Evolutionary conservation across 2,113 vertebrate species (phyloP).

Genomic region (Cricetomys ansorgei): DNA sequence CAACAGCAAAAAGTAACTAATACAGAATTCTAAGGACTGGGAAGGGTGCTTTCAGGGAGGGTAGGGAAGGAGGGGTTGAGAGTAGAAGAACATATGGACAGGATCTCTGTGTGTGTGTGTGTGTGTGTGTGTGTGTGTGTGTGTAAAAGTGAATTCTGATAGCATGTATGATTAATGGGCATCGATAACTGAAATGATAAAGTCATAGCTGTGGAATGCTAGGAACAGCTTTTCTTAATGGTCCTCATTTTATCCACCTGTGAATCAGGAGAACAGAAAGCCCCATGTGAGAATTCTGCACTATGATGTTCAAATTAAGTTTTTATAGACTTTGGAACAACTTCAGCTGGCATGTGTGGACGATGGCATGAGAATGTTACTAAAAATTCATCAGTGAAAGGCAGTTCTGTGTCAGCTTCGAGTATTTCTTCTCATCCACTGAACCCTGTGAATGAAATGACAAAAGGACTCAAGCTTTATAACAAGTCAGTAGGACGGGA

Average conservation of each 20-base stretch:
- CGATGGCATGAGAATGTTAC: background rate
- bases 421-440: background rate
- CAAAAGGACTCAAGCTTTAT: background rate
- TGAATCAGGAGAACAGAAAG: background rate
- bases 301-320: background rate
- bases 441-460: background rate
- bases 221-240: background rate
- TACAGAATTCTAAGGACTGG: background rate
- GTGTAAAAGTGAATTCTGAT: too few relatives aligned
- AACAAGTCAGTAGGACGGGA: background rate
- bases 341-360: background rate
- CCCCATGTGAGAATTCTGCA: background rate
- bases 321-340: background rate
- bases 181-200: background rate
- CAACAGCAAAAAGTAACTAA: background rate
- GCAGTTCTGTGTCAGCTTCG: background rate
- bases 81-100: background rate
- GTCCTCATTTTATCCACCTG: background rate
- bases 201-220: background rate
- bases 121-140: background rate
- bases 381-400: background rate
- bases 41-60: background rate
- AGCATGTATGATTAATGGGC: background rate
- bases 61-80: background rate
- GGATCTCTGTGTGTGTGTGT: background rate